These are phyloP conservation scores for Malacosoma neustria DNA, from an alignment of 2,888 invertebrate species.

Conservation along the genomic window DNA sequence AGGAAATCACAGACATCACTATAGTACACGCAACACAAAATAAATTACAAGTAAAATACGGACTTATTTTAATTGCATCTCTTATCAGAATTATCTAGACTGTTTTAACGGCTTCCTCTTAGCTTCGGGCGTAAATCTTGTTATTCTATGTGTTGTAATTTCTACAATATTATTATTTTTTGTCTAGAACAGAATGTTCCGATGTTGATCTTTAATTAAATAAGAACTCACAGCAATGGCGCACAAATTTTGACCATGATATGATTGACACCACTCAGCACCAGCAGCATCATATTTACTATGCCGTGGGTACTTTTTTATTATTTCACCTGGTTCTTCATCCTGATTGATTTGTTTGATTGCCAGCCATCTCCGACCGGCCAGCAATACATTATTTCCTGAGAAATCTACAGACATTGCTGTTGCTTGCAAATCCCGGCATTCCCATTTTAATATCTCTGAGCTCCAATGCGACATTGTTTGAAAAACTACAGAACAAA, in stretches of 20 bases:
- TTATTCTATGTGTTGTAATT: too few species aligned
- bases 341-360: slow-evolving; percentile 83
- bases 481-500: too few species aligned
- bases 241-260: slow-evolving; percentile 84
- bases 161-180: too few species aligned
- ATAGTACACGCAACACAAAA: too few species aligned
- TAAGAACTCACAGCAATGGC: slow-evolving; percentile 90
- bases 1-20: too few species aligned
- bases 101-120: too few species aligned
- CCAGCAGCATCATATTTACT: slow-evolving; percentile 95
- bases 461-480: slow-evolving; percentile 68
- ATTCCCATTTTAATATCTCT: slow-evolving; percentile 78
- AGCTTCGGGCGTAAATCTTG: too few species aligned
- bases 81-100: too few species aligned
- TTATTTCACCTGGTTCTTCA: slow-evolving; percentile 78
- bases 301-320: slow-evolving; percentile 87
- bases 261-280: slow-evolving; percentile 93
- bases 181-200: too few species aligned
- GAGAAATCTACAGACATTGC: slow-evolving; percentile 94
- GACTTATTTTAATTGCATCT: too few species aligned
- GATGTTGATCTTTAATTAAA: too few species aligned
- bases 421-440: slow-evolving; percentile 91
- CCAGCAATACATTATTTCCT: slow-evolving; percentile 89
- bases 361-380: slow-evolving; percentile 88
- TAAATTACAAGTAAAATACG: too few species aligned